Evolutionary conservation across 2,113 vertebrate genomes (phyloP).

Genomic region (Columba livia): DNA sequence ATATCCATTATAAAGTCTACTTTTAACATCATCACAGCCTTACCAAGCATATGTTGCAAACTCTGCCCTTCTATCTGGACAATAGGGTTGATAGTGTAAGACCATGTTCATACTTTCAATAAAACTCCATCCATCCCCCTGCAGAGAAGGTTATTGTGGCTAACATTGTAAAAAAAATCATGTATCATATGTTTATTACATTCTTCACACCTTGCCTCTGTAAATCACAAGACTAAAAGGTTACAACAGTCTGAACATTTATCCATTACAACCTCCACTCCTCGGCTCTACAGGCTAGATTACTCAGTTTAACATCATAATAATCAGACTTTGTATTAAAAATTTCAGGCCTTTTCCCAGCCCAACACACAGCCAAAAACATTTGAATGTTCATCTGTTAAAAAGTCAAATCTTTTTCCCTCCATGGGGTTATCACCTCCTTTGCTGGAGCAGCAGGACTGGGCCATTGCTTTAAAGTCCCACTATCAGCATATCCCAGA

Average conservation of each 20-base stretch:
- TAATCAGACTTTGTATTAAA: not conserved
- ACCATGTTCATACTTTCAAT: no score
- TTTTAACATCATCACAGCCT: not conserved
- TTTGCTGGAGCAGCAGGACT: not conserved
- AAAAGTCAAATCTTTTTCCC: not conserved
- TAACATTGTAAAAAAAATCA: not conserved
- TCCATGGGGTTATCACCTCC: not conserved
- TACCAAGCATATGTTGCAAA: not conserved
- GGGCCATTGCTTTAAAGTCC: fast-evolving
- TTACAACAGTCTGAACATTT: not conserved
- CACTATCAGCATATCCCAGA: fast-evolving
- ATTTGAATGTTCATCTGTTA: not conserved
- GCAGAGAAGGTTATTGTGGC: not conserved
- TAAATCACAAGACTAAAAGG: not conserved
- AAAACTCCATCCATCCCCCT: not conserved
- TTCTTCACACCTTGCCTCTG: not conserved
- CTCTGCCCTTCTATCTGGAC: not conserved
- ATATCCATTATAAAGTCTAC: not conserved
- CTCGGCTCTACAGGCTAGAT: not conserved
- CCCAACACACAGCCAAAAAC: not conserved
- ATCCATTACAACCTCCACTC: not conserved
- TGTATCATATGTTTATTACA: not conserved
- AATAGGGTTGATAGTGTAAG: not conserved
- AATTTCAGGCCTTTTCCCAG: not conserved
- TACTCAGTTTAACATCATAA: not conserved